Evolutionary conservation across 2,888 invertebrate genomes (phyloP).

Genomic region (Cryptophagus acutangulus): DNA sequence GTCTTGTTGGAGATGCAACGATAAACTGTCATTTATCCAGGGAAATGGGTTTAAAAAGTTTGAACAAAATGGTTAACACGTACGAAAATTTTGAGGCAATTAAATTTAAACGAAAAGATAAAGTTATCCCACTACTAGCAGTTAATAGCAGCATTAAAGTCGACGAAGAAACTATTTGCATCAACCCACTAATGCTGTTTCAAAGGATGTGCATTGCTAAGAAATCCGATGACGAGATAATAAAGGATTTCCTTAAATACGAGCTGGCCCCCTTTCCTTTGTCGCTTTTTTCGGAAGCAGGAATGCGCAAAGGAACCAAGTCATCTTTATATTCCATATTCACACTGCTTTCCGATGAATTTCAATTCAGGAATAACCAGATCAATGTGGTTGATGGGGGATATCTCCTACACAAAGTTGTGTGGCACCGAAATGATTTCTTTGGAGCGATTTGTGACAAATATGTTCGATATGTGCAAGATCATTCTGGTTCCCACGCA

Average conservation of each 20-base stretch:
- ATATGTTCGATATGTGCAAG: constrained; percentile 27
- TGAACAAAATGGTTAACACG: constrained; percentile 13
- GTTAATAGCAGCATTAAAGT: constrained; percentile 24
- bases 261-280: constrained; percentile 26
- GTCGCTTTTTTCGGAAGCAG: constrained; percentile 9
- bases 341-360: constrained; percentile 13
- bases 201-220: constrained; percentile 28
- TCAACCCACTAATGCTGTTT: constrained; percentile 25
- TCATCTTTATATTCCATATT: constrained; percentile 19
- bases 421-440: constrained; percentile 26
- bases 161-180: constrained; percentile 10
- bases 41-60: constrained; percentile 11
- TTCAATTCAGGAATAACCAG: constrained; percentile 17
- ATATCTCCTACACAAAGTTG: constrained; percentile 31
- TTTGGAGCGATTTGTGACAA: constrained; percentile 22
- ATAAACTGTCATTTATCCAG: constrained; percentile 15
- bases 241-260: constrained; percentile 23
- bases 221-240: constrained; percentile 29
- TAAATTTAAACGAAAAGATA: constrained; percentile 22
- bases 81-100: constrained; percentile 13
- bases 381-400: constrained; percentile 32
- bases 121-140: constrained; percentile 23
- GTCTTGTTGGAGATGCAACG: constrained; percentile 20
- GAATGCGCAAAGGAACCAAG: constrained; percentile 17
- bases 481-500: constrained; percentile 21